These are phyloP conservation scores for Perodicticus potto DNA, from an alignment of 2,797 vertebrate genomes.

Conservation along the genomic window DNA sequence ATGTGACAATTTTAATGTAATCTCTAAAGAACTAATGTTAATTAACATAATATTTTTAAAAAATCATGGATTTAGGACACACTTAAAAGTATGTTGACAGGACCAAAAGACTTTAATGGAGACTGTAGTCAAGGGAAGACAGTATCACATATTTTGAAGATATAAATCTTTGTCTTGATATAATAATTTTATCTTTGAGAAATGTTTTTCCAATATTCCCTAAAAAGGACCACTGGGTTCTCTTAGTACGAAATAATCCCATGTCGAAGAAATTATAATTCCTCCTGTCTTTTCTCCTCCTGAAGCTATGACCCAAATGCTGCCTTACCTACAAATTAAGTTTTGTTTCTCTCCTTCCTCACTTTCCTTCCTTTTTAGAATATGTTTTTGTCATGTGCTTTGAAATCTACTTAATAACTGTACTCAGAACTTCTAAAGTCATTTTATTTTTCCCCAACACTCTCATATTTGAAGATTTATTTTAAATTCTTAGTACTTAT, in stretches of 20 bases:
- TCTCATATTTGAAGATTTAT: not conserved
- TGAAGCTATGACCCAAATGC: not conserved
- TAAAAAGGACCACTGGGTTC: not conserved
- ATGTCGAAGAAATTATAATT: not conserved
- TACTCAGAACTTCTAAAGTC: not conserved
- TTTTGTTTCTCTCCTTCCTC: not conserved
- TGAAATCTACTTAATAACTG: not conserved
- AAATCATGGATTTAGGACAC: not conserved
- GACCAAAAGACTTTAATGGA: not conserved
- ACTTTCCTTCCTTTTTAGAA: not conserved
- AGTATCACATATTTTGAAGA: not conserved
- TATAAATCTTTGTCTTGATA: not conserved
- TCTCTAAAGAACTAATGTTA: not conserved
- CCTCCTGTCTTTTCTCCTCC: not conserved
- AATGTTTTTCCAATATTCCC: not conserved
- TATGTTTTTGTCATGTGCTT: not conserved
- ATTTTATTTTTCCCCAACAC: not conserved
- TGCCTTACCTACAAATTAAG: not conserved
- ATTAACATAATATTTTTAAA: not conserved
- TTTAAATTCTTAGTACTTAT: not conserved
- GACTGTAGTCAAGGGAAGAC: not conserved
- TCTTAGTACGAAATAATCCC: not conserved
- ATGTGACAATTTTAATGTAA: not conserved
- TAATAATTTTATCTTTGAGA: not conserved
- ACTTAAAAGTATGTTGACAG: not conserved